Evolutionary conservation across 2,797 vertebrate species (phyloP).

Genomic region (Gambelia wislizenii): DNA sequence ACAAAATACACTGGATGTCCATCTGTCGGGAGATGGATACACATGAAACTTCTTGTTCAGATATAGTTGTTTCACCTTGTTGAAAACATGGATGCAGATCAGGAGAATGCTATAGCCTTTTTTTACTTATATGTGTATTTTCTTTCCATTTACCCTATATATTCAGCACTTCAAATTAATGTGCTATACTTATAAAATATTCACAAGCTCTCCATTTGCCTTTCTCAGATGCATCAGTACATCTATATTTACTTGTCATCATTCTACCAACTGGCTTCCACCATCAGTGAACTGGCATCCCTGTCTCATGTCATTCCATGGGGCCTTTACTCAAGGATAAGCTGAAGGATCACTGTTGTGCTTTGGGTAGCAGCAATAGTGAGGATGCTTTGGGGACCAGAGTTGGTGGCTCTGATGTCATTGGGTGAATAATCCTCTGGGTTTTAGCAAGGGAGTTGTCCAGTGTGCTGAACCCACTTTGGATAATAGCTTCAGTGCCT

Average conservation of each 20-base stretch:
- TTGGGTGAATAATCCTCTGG: too few relatives aligned
- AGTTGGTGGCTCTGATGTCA: too few relatives aligned
- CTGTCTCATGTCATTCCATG: neutral
- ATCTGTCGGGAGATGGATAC: too few relatives aligned
- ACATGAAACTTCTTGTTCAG: neutral
- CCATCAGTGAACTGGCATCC: too few relatives aligned
- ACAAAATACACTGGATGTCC: too few relatives aligned
- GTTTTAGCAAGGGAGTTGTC: too few relatives aligned
- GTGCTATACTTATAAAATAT: neutral
- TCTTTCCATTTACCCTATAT: neutral
- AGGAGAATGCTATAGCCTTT: neutral
- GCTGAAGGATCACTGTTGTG: neutral
- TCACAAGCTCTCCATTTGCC: neutral
- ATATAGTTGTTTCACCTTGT: neutral
- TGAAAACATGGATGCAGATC: neutral
- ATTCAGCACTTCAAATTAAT: neutral
- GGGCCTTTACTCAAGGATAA: neutral
- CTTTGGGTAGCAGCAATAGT: neutral
- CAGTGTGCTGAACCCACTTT: too few relatives aligned
- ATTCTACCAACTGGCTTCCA: neutral
- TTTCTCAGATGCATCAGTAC: neutral
- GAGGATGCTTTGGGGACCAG: neutral
- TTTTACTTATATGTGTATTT: neutral
- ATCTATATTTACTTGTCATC: neutral
- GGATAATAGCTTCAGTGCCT: too few relatives aligned